Conservation (phyloP, 2,113 vertebrate genomes). For the Chitala chitala region DNA sequence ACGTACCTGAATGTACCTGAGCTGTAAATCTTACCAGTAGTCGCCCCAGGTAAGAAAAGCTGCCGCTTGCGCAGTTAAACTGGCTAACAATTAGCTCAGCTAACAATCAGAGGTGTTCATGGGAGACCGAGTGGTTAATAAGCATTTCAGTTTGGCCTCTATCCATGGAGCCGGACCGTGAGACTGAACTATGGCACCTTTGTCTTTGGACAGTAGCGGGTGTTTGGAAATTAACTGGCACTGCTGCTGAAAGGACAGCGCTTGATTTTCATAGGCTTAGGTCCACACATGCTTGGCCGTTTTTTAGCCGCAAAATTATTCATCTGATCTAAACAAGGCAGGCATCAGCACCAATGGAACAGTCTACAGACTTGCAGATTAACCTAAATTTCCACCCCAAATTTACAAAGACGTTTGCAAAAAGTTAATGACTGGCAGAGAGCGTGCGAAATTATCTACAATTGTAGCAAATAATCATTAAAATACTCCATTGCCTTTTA, state of each 20-base stretch:
- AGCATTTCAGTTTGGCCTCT: constrained; percentile 63
- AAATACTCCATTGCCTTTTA: not conserved
- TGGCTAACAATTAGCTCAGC: constrained; percentile 71
- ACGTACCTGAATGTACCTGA: not conserved
- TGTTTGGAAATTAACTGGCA: not conserved
- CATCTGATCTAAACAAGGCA: not conserved
- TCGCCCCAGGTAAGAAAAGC: constrained; percentile 18
- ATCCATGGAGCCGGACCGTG: constrained; percentile 41
- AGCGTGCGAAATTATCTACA: constrained; percentile 14
- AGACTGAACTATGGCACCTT: constrained; percentile 18
- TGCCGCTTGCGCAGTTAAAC: constrained; percentile 42
- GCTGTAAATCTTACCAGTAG: not conserved
- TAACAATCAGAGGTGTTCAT: constrained; percentile 74
- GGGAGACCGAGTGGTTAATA: constrained; percentile 82
- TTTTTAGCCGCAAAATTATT: not conserved
- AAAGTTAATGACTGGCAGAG: constrained; percentile 50
- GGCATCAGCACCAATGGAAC: not conserved
- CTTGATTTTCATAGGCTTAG: not conserved
- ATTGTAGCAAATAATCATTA: not conserved
- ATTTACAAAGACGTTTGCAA: constrained; percentile 55
- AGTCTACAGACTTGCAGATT: not conserved
- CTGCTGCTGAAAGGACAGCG: not conserved
- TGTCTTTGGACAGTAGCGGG: not conserved
- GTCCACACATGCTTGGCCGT: not conserved
- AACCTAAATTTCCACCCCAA: constrained; percentile 47